Conservation (phyloP, 92 coral and sea anemone species). For the Epizoanthus ramosus region DNA sequence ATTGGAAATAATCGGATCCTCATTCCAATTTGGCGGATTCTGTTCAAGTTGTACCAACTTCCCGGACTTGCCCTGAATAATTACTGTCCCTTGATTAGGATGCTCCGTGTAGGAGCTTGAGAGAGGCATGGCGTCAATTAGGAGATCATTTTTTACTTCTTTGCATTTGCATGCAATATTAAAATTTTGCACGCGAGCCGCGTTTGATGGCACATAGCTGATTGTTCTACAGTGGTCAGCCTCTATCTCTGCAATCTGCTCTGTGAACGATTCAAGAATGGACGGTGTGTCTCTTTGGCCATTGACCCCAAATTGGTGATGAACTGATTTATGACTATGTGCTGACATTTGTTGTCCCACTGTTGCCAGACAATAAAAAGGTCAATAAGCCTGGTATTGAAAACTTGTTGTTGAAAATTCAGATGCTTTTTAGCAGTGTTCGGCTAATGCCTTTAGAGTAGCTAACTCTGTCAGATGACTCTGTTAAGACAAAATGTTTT, state of each 20-base stretch:
- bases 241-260: conserved; percentile 20
- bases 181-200: not conserved
- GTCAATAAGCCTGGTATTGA: no score
- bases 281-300: no score
- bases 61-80: not conserved
- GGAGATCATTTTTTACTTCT: no score
- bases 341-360: no score
- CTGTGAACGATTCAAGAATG: conserved; percentile 11
- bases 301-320: no score
- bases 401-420: no score
- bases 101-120: not conserved
- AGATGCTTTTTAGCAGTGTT: no score
- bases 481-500: no score
- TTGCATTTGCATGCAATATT: not conserved
- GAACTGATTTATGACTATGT: no score
- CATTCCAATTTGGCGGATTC: not conserved
- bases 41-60: conserved; percentile 1
- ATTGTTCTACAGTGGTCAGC: conserved; percentile 5
- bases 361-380: no score
- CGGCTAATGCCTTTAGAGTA: no score
- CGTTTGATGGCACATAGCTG: not conserved
- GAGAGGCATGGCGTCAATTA: not conserved
- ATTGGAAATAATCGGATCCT: not conserved
- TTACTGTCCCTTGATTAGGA: not conserved
- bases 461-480: no score